These are phyloP conservation scores for Elephas maximus DNA, from an alignment of 2,113 vertebrate genomes.

Conservation along the genomic window DNA sequence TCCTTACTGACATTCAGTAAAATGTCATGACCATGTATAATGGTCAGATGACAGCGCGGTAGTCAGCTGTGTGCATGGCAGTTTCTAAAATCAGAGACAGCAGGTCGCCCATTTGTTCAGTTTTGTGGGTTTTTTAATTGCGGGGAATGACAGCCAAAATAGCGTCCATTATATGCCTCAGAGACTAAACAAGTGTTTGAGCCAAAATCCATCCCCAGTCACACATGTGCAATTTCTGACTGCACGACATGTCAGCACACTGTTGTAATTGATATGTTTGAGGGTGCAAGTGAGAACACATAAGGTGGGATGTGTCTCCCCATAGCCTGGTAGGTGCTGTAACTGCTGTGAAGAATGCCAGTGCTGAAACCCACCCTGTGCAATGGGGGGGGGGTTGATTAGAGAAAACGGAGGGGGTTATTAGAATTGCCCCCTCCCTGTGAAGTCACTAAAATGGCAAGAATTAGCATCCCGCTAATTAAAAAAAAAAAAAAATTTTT, in stretches of 20 bases:
- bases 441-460: not conserved
- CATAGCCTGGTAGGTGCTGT: not conserved
- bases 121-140: slow-evolving; percentile 66
- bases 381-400: too few species aligned
- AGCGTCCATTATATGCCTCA: slow-evolving; percentile 50
- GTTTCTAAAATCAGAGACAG: slow-evolving; percentile 48
- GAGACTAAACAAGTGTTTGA: slow-evolving; percentile 63
- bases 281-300: rapidly evolving
- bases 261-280: not conserved
- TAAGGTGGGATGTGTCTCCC: too few species aligned
- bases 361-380: not conserved
- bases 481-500: too few species aligned
- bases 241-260: not conserved
- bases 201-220: slow-evolving; percentile 40
- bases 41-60: not conserved
- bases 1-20: not conserved
- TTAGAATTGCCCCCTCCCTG: not conserved
- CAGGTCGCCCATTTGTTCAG: slow-evolving; percentile 60
- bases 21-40: not conserved
- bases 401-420: not conserved
- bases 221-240: not conserved
- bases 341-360: too few species aligned
- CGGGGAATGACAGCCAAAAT: slow-evolving; percentile 53
- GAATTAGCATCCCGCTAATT: not conserved
- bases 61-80: not conserved